phyloP scores from a whole-genome alignment of 2,797 vertebrate genomes.

The Cyclura pinguis region DNA sequence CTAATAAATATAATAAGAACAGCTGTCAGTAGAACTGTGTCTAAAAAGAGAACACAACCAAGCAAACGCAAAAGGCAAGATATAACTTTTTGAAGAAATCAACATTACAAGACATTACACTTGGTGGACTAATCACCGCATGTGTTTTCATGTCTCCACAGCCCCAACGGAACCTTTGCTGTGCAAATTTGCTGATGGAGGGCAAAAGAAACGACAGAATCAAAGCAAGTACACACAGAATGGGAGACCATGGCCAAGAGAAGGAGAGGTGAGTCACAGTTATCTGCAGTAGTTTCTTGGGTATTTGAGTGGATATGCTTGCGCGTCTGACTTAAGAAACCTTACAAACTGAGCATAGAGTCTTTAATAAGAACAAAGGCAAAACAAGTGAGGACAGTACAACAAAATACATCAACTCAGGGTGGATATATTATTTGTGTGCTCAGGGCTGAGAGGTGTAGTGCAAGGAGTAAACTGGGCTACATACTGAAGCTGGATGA shows the following conservation, averaged over 20 bases:
- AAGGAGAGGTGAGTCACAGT: slow-evolving; percentile 91
- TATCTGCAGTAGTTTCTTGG: slow-evolving; percentile 42
- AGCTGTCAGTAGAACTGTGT: slow-evolving; percentile 79
- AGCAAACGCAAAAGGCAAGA: slow-evolving; percentile 70
- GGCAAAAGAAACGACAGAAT: slow-evolving; percentile 97
- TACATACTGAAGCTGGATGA: no score
- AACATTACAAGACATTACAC: slow-evolving; percentile 74
- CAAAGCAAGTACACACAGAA: slow-evolving; percentile 98
- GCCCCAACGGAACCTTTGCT: slow-evolving; percentile 96
- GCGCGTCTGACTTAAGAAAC: slow-evolving; percentile 29
- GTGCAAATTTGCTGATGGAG: slow-evolving; percentile 98
- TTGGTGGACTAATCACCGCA: slow-evolving; percentile 70
- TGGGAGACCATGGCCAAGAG: slow-evolving; percentile 94
- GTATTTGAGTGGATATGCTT: slow-evolving; percentile 44
- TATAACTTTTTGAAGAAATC: slow-evolving; percentile 80
- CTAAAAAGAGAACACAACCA: slow-evolving; percentile 54
- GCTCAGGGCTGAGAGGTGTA: no score
- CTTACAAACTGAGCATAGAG: slow-evolving; percentile 28
- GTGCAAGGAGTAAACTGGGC: no score
- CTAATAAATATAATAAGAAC: slow-evolving; percentile 76
- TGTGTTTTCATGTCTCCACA: slow-evolving; percentile 83
- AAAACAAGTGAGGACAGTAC: slow-evolving; percentile 1
- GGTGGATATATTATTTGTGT: no score
- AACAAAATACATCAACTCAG: no score
- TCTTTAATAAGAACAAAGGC: slow-evolving; percentile 30